These are phyloP conservation scores for Romanogobio albipinnatus DNA, from an alignment of 2,113 vertebrate species.

Conservation along the genomic window DNA sequence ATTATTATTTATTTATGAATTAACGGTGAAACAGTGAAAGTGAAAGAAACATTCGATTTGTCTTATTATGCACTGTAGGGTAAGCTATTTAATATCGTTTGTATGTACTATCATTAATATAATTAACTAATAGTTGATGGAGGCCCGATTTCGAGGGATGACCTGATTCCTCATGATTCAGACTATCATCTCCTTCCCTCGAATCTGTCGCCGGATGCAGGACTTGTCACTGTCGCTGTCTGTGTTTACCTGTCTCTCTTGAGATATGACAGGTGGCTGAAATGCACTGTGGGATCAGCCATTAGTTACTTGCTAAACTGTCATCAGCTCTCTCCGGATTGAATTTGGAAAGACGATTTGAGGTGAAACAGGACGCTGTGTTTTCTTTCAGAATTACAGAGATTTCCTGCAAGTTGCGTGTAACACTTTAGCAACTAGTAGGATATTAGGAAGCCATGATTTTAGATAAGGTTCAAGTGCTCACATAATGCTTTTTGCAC, in stretches of 20 bases:
- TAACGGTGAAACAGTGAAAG: no score
- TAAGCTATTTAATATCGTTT: no score
- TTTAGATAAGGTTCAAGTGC: neutral
- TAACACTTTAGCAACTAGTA: neutral
- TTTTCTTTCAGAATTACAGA: constrained; percentile 17
- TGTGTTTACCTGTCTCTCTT: constrained; percentile 31
- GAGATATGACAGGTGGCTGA: constrained; percentile 40
- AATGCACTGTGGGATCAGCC: constrained; percentile 12
- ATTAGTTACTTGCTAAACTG: constrained; percentile 23
- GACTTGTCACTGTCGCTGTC: constrained; percentile 47
- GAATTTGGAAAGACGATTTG: constrained; percentile 25
- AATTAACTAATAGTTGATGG: no score
- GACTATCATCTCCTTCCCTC: constrained; percentile 29
- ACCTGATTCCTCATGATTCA: no score
- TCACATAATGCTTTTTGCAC: neutral
- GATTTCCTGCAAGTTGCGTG: neutral
- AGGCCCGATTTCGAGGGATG: no score
- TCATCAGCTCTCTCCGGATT: constrained; percentile 3
- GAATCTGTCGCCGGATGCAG: constrained; percentile 30
- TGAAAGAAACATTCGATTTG: no score
- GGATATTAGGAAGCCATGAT: neutral
- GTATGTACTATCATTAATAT: no score
- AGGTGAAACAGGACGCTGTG: constrained; percentile 18
- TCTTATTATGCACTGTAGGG: no score
- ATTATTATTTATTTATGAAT: no score